These are phyloP conservation scores for Pteruthius melanotis DNA, from an alignment of 2,113 vertebrate genomes.

Conservation along the genomic window DNA sequence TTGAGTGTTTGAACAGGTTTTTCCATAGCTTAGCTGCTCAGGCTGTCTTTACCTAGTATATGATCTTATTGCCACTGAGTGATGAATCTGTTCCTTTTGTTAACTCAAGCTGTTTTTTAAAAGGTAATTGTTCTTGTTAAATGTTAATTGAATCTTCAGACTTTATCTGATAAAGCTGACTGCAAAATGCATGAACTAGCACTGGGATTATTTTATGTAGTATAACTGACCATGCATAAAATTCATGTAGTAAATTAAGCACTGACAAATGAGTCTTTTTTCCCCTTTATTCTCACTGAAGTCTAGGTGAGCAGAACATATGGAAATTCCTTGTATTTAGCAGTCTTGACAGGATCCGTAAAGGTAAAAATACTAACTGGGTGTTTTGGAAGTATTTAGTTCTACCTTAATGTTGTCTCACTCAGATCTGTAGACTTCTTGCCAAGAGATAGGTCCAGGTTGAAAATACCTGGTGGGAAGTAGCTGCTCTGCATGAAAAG, in stretches of 20 bases:
- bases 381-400: neutral
- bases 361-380: neutral
- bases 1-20: neutral
- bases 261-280: neutral
- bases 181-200: neutral
- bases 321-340: neutral
- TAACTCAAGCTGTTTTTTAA: neutral
- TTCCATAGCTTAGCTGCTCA: neutral
- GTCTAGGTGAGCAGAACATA: neutral
- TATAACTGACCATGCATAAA: slow-evolving; percentile 15
- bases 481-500: neutral
- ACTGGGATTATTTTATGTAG: neutral
- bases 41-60: neutral
- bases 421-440: neutral
- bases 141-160: slow-evolving; percentile 3
- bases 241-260: neutral
- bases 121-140: neutral
- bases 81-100: neutral
- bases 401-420: neutral
- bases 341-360: neutral
- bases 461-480: neutral
- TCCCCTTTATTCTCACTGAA: neutral
- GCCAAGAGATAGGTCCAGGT: neutral
- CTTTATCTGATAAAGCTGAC: neutral
- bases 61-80: neutral